Percentiles rank a stretch among this genome's conserved stretches.
Conservation (phyloP, 1,140 invertebrate species). For the Calycopis cecrops region DNA sequence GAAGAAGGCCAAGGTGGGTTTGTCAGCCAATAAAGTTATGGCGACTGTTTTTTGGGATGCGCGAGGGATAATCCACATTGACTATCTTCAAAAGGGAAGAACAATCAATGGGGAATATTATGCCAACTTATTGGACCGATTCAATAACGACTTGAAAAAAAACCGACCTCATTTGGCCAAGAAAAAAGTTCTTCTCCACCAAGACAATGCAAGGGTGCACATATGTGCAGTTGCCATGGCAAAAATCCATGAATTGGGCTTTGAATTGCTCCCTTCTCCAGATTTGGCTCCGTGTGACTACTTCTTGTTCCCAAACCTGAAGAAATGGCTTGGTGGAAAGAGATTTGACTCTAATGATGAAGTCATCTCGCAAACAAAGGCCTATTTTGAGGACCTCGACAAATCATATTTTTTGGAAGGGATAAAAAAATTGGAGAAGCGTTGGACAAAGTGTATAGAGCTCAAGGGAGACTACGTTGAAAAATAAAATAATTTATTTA, state of each 20-base stretch:
- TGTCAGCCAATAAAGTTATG: too few species aligned
- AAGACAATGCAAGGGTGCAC: conserved; percentile 51
- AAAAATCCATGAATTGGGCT: conserved; percentile 49
- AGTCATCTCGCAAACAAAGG: conserved; percentile 14
- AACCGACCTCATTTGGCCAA: conserved; percentile 40
- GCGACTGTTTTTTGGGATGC: too few species aligned
- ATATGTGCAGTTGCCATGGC: conserved; percentile 38
- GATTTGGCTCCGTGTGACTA: conserved; percentile 18
- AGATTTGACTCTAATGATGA: conserved; percentile 22
- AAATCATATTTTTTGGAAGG: conserved; percentile 1
- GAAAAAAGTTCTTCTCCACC: conserved; percentile 52
- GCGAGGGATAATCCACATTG: not conserved
- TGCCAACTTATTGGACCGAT: conserved; percentile 24
- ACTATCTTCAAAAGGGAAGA: conserved; percentile 20
- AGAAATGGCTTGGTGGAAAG: too few species aligned
- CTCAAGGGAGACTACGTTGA: too few species aligned
- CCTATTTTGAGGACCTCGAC: conserved; percentile 1
- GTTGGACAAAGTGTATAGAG: too few species aligned
- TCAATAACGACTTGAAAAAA: conserved; percentile 16
- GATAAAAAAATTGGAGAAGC: not conserved
- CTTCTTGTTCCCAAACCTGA: too few species aligned
- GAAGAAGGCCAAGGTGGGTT: too few species aligned
- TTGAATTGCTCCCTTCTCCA: conserved; percentile 38
- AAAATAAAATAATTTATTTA: too few species aligned
- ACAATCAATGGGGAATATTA: conserved; percentile 25